phyloP scores from a whole-genome alignment of 2,113 vertebrate species.

The Dipodomys stephensi region DNA sequence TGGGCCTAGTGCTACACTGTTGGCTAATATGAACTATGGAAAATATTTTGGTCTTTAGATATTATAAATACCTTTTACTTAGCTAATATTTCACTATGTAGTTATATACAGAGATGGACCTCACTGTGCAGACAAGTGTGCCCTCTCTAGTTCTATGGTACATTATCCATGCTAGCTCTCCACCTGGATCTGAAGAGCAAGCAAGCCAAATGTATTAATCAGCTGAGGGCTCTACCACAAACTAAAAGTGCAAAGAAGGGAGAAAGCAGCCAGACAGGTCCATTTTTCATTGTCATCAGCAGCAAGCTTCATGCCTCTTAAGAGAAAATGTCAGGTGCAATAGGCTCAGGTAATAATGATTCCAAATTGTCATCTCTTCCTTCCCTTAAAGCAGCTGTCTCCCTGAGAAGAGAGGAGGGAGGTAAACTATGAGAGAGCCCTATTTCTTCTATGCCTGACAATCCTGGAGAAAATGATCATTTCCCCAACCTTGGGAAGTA shows the following conservation, averaged over 20 bases:
- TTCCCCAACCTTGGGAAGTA: slow-evolving; percentile 76
- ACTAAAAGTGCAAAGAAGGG: slow-evolving; percentile 86
- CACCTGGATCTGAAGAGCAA: slow-evolving; percentile 53
- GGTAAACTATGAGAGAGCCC: slow-evolving; percentile 82
- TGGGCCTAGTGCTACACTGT: slow-evolving; percentile 69
- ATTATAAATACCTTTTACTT: slow-evolving; percentile 64
- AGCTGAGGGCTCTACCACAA: slow-evolving; percentile 76
- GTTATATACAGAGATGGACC: slow-evolving; percentile 80
- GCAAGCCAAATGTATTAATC: slow-evolving; percentile 69
- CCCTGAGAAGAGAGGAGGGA: slow-evolving; percentile 85
- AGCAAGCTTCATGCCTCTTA: slow-evolving; percentile 69
- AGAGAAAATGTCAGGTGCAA: slow-evolving; percentile 72
- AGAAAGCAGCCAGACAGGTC: slow-evolving; percentile 77
- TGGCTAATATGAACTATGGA: slow-evolving; percentile 72
- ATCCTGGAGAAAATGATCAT: slow-evolving; percentile 78
- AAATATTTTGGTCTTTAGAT: slow-evolving; percentile 68
- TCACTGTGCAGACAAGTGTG: slow-evolving; percentile 67
- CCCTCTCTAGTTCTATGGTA: slow-evolving; percentile 78
- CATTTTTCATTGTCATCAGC: slow-evolving; percentile 47
- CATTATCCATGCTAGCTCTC: slow-evolving; percentile 71
- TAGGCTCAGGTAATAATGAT: slow-evolving; percentile 77
- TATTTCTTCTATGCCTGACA: slow-evolving; percentile 80
- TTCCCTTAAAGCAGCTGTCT: slow-evolving; percentile 79
- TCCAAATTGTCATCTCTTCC: not conserved
- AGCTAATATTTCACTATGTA: slow-evolving; percentile 67